Percentiles rank a stretch among this genome's conserved stretches.
phyloP scores from a whole-genome alignment of 2,888 invertebrate genomes.

The Bursaphelenchus okinawaensis region DNA sequence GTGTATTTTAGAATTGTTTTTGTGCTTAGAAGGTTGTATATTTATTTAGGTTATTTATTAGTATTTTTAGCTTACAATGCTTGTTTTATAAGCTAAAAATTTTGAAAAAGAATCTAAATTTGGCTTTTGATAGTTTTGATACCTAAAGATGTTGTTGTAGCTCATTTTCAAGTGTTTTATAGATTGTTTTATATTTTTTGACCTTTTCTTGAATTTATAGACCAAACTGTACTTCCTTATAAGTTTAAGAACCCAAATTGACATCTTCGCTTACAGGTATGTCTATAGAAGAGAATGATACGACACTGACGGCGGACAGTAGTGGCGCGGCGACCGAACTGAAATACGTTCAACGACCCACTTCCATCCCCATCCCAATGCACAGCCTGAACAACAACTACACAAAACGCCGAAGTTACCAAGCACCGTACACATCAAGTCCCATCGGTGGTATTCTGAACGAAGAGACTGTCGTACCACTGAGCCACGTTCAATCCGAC shows the following conservation, averaged over 20 bases:
- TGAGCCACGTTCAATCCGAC: too few species aligned
- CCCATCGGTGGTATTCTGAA: constrained; percentile 21
- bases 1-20: too few species aligned
- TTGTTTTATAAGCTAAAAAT: too few species aligned
- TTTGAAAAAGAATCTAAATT: too few species aligned
- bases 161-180: neutral
- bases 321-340: too few species aligned
- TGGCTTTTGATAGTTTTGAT: too few species aligned
- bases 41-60: neutral
- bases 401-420: neutral
- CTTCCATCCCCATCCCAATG: neutral
- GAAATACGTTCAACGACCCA: neutral
- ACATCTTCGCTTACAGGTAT: neutral
- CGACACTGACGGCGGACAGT: neutral
- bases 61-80: too few species aligned
- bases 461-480: too few species aligned
- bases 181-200: neutral
- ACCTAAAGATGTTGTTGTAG: too few species aligned
- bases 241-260: neutral
- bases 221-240: neutral
- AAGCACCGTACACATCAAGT: constrained; percentile 10
- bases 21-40: too few species aligned
- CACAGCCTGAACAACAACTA: too few species aligned
- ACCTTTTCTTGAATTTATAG: neutral
- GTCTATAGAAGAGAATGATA: neutral